phyloP scores from a whole-genome alignment of 1,140 invertebrate species.

The Alviniconcha marisindica region DNA sequence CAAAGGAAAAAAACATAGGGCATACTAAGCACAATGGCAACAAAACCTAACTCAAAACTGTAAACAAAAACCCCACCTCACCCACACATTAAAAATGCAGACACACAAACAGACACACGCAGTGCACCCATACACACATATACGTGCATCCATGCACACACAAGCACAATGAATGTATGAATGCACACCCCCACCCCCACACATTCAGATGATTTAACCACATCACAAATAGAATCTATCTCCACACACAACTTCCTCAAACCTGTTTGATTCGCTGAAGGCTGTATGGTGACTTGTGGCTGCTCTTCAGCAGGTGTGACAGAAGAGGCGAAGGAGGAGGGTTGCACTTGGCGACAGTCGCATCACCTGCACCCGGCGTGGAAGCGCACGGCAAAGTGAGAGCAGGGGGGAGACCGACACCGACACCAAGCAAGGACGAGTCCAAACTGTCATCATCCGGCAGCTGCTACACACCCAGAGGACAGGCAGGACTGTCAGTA shows the following conservation, averaged over 20 bases:
- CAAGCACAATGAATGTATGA: background rate
- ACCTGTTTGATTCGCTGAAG: slow-evolving; percentile 65
- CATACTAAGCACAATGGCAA: too few species aligned
- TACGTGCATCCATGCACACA: background rate
- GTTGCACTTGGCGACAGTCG: slow-evolving; percentile 49
- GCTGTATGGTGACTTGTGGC: slow-evolving; percentile 54
- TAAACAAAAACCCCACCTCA: too few species aligned
- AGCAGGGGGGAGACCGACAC: slow-evolving; percentile 39
- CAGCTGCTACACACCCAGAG: slow-evolving; percentile 37
- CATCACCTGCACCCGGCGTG: slow-evolving; percentile 26
- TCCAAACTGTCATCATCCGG: slow-evolving; percentile 51
- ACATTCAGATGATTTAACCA: too few species aligned
- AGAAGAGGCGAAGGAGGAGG: slow-evolving; percentile 83
- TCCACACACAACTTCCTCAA: too few species aligned
- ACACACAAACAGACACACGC: slow-evolving; percentile 11
- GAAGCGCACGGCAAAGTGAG: slow-evolving; percentile 40
- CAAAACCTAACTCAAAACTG: too few species aligned
- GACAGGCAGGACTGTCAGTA: too few species aligned
- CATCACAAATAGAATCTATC: too few species aligned
- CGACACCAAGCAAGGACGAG: slow-evolving; percentile 28
- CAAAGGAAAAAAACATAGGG: too few species aligned
- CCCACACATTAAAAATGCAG: too few species aligned
- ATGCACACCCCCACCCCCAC: background rate
- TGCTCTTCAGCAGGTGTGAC: slow-evolving; percentile 87
- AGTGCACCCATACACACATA: background rate